A percentile compares a stretch with the other conserved stretches of the same genome.
Conservation (phyloP, 2,113 vertebrate genomes). For the Oreocharis arfaki region DNA sequence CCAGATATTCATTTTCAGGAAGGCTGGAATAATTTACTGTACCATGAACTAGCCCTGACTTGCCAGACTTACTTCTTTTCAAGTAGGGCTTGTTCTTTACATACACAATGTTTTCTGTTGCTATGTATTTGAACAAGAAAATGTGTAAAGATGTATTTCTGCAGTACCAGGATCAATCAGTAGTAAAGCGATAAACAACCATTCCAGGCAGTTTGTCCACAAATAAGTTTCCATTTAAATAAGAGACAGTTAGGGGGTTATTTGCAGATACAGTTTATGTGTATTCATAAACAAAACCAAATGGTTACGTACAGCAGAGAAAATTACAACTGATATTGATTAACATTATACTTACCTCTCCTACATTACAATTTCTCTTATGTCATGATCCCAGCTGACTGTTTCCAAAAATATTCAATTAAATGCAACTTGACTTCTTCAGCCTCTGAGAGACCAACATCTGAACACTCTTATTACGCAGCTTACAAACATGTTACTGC, state of each 20-base stretch:
- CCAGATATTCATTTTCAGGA: not conserved
- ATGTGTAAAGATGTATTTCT: not conserved
- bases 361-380: not conserved
- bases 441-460: not conserved
- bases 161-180: not conserved
- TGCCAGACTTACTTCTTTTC: not conserved
- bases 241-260: not conserved
- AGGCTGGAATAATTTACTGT: not conserved
- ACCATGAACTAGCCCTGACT: not conserved
- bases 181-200: not conserved
- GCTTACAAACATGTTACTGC: not conserved
- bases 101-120: not conserved
- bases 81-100: not conserved
- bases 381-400: not conserved
- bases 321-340: not conserved
- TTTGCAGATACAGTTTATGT: not conserved
- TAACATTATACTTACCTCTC: not conserved
- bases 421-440: not conserved
- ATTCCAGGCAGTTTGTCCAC: not conserved
- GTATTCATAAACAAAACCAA: not conserved
- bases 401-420: conserved; percentile 12
- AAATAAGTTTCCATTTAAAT: not conserved
- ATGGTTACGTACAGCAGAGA: not conserved
- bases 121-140: not conserved
- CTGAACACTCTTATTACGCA: not conserved